Percentiles rank a stretch among this genome's conserved stretches.
phyloP scores from a whole-genome alignment of 2,888 invertebrate species.

The Camptogramma bilineatum region DNA sequence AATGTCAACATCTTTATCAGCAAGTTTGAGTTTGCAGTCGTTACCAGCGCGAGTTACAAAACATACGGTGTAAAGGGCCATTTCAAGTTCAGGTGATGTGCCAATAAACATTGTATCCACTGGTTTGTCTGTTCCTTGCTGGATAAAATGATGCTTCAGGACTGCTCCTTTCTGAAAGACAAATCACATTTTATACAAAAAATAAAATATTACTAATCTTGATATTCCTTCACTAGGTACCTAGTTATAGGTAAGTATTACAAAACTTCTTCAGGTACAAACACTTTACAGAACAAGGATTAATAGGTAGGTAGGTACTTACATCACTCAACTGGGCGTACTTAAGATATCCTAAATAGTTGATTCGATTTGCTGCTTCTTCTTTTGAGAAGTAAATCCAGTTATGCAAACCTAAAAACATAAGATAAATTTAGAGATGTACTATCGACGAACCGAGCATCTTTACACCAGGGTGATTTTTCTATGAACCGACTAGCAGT shows the following conservation, averaged over 20 bases:
- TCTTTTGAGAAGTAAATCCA: constrained; percentile 94
- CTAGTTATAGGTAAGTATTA: background rate
- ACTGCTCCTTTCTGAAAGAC: constrained; percentile 90
- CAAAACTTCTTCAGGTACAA: background rate
- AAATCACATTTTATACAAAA: background rate
- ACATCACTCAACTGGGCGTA: constrained; percentile 90
- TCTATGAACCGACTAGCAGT: no score
- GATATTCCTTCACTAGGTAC: no score
- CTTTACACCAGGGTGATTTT: no score
- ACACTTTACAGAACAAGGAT: background rate
- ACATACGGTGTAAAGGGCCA: constrained; percentile 95
- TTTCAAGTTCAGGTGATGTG: constrained; percentile 95
- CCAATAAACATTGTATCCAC: constrained; percentile 92
- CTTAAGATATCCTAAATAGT: constrained; percentile 93
- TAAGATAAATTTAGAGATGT: background rate
- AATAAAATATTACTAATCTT: no score
- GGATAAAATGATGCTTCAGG: constrained; percentile 89
- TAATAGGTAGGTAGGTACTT: constrained; percentile 68
- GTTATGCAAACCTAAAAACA: constrained; percentile 91
- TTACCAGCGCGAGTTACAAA: constrained; percentile 91
- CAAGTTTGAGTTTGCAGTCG: constrained; percentile 90
- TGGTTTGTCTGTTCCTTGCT: constrained; percentile 90
- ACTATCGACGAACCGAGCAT: no score
- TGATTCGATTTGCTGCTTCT: constrained; percentile 88
- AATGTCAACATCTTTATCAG: constrained; percentile 89